These are phyloP conservation scores for Nesogale talazaci DNA, from an alignment of 2,113 vertebrate species.

Conservation along the genomic window DNA sequence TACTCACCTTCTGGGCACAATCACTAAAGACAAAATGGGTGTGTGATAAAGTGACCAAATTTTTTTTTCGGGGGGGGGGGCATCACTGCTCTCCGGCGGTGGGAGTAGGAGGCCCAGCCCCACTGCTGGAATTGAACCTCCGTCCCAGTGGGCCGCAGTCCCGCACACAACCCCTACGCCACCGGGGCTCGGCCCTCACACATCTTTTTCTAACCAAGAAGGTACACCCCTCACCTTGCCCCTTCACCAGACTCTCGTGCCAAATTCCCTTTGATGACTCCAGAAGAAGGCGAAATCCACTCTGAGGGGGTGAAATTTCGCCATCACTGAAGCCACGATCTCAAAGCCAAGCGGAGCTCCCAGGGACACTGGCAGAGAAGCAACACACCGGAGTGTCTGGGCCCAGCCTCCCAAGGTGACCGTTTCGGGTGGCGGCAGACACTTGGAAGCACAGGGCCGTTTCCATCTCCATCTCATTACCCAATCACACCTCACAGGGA, in stretches of 20 bases:
- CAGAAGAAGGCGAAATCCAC: no score
- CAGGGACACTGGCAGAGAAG: neutral
- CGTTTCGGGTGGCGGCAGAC: neutral
- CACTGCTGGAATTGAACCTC: no score
- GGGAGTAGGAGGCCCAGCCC: no score
- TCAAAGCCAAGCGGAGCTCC: neutral
- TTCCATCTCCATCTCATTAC: constrained; percentile 12
- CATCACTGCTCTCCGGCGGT: no score
- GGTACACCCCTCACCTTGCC: neutral
- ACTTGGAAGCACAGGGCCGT: no score
- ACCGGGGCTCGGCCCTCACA: no score
- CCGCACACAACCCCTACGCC: no score
- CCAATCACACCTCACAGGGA: neutral
- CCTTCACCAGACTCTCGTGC: constrained; percentile 36
- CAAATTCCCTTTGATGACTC: constrained; percentile 21
- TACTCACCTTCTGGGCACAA: no score
- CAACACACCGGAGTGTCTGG: accelerated
- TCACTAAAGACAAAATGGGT: no score
- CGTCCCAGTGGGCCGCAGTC: no score
- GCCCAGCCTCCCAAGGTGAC: neutral
- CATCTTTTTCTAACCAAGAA: neutral
- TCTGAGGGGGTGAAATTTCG: neutral
- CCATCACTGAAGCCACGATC: neutral
- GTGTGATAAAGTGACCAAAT: no score
- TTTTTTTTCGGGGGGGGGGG: no score